These are phyloP conservation scores for Cecropterus lyciades DNA, from an alignment of 1,140 invertebrate genomes.

Conservation along the genomic window DNA sequence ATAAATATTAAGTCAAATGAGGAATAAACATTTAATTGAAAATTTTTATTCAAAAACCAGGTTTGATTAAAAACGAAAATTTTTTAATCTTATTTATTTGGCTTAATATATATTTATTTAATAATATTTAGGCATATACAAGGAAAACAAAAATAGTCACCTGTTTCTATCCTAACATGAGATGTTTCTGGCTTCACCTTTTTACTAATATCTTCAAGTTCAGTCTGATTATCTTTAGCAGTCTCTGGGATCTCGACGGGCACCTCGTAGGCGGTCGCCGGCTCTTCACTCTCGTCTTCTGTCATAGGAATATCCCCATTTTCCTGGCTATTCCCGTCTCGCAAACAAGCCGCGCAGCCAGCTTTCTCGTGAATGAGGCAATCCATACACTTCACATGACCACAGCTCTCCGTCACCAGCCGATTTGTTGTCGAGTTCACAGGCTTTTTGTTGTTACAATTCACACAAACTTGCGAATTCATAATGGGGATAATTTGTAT, in stretches of 20 bases:
- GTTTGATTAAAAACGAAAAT: too few species aligned
- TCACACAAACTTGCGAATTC: conserved; percentile 73
- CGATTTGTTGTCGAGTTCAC: conserved; percentile 80
- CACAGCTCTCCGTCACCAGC: conserved; percentile 83
- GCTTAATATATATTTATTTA: too few species aligned
- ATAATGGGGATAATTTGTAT: conserved; percentile 56
- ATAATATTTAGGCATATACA: not conserved
- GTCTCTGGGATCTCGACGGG: conserved; percentile 36
- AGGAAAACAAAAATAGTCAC: conserved; percentile 32
- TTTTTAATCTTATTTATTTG: too few species aligned
- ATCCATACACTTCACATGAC: conserved; percentile 84
- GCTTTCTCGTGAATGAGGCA: conserved; percentile 81
- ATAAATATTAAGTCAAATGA: too few species aligned
- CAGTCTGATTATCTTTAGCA: conserved; percentile 39
- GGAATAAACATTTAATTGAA: too few species aligned
- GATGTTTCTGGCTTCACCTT: conserved; percentile 63
- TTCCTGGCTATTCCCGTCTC: conserved; percentile 41
- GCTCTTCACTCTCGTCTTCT: conserved; percentile 34
- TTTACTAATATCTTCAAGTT: conserved; percentile 48
- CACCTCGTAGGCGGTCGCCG: conserved; percentile 30
- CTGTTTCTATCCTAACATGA: conserved; percentile 67
- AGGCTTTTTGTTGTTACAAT: conserved; percentile 69
- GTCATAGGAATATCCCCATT: conserved; percentile 8
- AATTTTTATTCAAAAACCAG: too few species aligned
- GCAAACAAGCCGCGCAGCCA: conserved; percentile 73